Evolutionary conservation across 2,113 vertebrate species (phyloP).

Genomic region (Abramis brama): DNA sequence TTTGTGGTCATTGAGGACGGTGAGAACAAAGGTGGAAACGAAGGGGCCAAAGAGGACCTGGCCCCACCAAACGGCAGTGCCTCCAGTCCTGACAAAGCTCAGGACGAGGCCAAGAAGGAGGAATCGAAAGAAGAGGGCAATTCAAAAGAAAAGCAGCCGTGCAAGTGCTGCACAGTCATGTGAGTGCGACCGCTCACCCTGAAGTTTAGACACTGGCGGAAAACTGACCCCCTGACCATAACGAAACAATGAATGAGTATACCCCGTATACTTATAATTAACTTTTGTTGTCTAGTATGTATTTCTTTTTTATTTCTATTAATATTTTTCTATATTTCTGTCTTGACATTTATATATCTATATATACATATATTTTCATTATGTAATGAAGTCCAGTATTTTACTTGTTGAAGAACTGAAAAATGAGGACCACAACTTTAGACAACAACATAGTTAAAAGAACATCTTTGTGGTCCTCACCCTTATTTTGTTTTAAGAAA

Average conservation of each 20-base stretch:
- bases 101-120: conserved; percentile 72
- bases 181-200: conserved; percentile 69
- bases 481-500: conserved; percentile 53
- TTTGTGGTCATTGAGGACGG: conserved; percentile 91
- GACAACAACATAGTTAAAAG: conserved; percentile 36
- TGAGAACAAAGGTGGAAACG: conserved; percentile 75
- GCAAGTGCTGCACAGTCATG: conserved; percentile 95
- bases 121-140: conserved; percentile 76
- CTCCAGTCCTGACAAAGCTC: conserved; percentile 63
- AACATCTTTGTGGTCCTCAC: conserved; percentile 34
- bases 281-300: conserved; percentile 74
- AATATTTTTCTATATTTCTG: conserved; percentile 84
- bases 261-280: conserved; percentile 44
- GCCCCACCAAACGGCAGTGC: conserved; percentile 86
- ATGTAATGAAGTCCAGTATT: conserved; percentile 73
- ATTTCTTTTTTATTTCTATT: conserved; percentile 79
- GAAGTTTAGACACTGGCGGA: conserved; percentile 41
- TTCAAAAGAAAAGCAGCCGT: conserved; percentile 85
- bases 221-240: conserved; percentile 34
- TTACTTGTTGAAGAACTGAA: conserved; percentile 67
- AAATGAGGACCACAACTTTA: conserved; percentile 43
- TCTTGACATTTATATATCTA: conserved; percentile 81
- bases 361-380: conserved; percentile 79
- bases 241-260: conserved; percentile 31
- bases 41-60: conserved; percentile 70